Percentiles rank a stretch among this genome's conserved stretches.
These are phyloP conservation scores for Salminus brasiliensis DNA, from an alignment of 2,113 vertebrate species.

Conservation along the genomic window DNA sequence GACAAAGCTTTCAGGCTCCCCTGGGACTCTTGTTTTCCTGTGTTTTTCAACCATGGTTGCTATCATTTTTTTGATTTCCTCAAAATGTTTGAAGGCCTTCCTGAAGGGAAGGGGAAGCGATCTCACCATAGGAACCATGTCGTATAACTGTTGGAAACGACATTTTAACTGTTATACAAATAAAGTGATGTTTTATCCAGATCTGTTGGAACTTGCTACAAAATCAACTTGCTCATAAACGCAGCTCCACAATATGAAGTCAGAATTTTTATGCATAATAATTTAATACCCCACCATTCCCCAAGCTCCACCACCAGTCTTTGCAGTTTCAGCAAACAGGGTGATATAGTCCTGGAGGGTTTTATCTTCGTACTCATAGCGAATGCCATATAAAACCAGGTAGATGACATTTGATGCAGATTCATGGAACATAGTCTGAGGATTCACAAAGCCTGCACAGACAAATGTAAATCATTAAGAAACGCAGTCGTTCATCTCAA, in stretches of 20 bases:
- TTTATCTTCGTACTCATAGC: conserved; percentile 70
- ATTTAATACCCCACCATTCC: conserved; percentile 56
- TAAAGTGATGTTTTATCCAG: too few species aligned
- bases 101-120: conserved; percentile 58
- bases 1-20: conserved; percentile 55
- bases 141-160: conserved; percentile 45
- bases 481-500: too few species aligned
- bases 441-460: conserved; percentile 54
- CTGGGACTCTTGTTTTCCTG: conserved; percentile 47
- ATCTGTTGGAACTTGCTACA: too few species aligned
- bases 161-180: neutral
- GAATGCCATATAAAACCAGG: conserved; percentile 71
- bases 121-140: conserved; percentile 44
- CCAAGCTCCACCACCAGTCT: conserved; percentile 64
- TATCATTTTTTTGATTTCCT: conserved; percentile 25
- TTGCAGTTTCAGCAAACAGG: conserved; percentile 21
- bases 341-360: conserved; percentile 55
- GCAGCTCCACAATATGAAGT: too few species aligned
- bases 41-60: conserved; percentile 46
- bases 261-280: too few species aligned
- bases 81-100: conserved; percentile 40
- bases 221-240: too few species aligned
- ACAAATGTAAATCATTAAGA: neutral
- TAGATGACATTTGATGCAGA: conserved; percentile 75
- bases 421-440: conserved; percentile 67